phyloP scores from a whole-genome alignment of 2,888 invertebrate species.

The Physocephala rufipes region DNA sequence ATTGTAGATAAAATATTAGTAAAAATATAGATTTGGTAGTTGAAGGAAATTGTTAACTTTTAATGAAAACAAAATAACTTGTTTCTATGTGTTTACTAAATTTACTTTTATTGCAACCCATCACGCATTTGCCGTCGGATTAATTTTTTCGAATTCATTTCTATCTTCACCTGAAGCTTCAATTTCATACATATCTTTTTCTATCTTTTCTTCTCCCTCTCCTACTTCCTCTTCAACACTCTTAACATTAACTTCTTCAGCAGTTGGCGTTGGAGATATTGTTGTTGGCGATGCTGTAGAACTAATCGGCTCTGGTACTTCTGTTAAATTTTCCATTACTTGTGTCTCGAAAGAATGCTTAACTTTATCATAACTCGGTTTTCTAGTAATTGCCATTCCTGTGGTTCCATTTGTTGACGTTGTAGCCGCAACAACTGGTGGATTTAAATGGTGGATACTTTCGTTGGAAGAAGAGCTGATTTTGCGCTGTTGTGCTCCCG shows the following conservation, averaged over 20 bases:
- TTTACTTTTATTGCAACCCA: neutral
- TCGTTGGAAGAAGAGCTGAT: constrained; percentile 56
- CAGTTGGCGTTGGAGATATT: constrained; percentile 40
- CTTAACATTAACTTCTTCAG: neutral
- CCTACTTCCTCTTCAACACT: too few species aligned
- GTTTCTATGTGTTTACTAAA: too few species aligned
- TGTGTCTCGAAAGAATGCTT: constrained; percentile 50
- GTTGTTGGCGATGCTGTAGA: constrained; percentile 41
- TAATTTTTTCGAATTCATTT: neutral
- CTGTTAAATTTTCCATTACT: constrained; percentile 46
- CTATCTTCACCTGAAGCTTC: too few species aligned
- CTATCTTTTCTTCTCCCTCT: neutral
- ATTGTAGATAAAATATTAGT: too few species aligned
- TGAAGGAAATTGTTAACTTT: too few species aligned
- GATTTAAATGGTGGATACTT: constrained; percentile 42
- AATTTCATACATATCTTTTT: neutral
- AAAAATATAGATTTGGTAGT: too few species aligned
- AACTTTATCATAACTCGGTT: constrained; percentile 44
- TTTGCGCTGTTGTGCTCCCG: constrained; percentile 52
- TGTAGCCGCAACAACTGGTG: constrained; percentile 29
- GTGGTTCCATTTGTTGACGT: too few species aligned
- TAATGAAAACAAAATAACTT: too few species aligned
- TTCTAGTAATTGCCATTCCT: neutral
- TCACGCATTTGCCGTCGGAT: constrained; percentile 12
- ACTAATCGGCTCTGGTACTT: constrained; percentile 45